Percentiles rank a stretch among this genome's conserved stretches.
phyloP scores from a whole-genome alignment of 2,888 invertebrate genomes.

The Eremobia ochroleuca region DNA sequence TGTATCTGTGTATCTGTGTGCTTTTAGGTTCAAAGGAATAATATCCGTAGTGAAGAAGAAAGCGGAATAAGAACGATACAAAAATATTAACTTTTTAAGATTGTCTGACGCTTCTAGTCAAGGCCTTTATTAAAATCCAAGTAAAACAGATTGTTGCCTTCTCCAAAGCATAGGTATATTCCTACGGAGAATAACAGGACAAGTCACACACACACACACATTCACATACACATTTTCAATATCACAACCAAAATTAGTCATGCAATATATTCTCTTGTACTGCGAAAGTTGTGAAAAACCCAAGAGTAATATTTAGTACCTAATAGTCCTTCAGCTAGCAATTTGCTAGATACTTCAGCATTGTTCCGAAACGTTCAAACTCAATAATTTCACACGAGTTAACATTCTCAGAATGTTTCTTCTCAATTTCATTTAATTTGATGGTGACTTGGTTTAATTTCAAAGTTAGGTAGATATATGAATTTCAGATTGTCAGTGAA shows the following conservation, averaged over 20 bases:
- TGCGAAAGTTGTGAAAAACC: slow-evolving; percentile 1
- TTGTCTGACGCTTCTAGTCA: not conserved
- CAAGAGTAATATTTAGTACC: slow-evolving; percentile 1
- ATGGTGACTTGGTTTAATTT: slow-evolving; percentile 7
- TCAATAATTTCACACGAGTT: slow-evolving; percentile 36
- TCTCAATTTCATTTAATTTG: slow-evolving; percentile 9
- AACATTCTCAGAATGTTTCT: slow-evolving; percentile 20
- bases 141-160: too few relatives aligned
- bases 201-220: not conserved
- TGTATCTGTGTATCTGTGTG: slow-evolving; percentile 44
- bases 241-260: not conserved
- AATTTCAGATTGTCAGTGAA: not conserved
- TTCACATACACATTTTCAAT: not conserved
- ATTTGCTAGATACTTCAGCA: slow-evolving; percentile 29
- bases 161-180: not conserved
- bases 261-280: not conserved
- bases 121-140: not conserved
- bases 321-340: slow-evolving; percentile 1
- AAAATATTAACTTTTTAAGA: not conserved
- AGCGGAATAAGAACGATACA: not conserved
- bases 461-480: slow-evolving; percentile 2
- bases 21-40: slow-evolving; percentile 2
- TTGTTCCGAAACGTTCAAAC: slow-evolving; percentile 23
- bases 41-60: not conserved
- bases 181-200: not conserved